Conservation (phyloP, 2,888 invertebrate genomes). For the Metacarcinus magister region DNA sequence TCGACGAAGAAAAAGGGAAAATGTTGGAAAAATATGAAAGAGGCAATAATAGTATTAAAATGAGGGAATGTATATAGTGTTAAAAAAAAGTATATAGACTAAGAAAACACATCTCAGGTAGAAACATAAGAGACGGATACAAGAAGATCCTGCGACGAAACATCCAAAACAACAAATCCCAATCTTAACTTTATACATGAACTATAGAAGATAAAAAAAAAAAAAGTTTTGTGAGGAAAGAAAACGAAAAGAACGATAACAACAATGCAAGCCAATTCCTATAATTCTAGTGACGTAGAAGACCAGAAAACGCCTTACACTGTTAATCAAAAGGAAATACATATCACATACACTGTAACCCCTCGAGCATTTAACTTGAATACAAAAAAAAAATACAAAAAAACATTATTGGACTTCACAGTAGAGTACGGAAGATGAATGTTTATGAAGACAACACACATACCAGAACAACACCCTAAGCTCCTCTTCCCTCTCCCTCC, state of each 20-base stretch:
- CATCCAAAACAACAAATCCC: no score
- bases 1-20: background rate
- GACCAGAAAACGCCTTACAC: background rate
- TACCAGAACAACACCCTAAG: conserved; percentile 12
- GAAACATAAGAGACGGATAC: no score
- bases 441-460: background rate
- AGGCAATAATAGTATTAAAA: background rate
- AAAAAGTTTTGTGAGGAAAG: no score
- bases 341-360: background rate
- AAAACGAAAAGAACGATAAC: no score
- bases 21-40: background rate
- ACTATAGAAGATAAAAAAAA: no score
- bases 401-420: background rate
- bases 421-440: background rate
- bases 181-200: no score
- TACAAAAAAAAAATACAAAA: background rate
- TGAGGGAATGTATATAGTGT: background rate
- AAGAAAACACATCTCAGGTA: background rate
- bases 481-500: conserved; percentile 46
- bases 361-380: background rate
- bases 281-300: background rate
- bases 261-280: no score
- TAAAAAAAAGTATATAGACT: background rate
- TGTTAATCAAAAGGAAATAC: background rate
- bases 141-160: no score